Evolutionary conservation across 2,113 vertebrate species (phyloP).

Genomic region (Gambusia holbrooki): DNA sequence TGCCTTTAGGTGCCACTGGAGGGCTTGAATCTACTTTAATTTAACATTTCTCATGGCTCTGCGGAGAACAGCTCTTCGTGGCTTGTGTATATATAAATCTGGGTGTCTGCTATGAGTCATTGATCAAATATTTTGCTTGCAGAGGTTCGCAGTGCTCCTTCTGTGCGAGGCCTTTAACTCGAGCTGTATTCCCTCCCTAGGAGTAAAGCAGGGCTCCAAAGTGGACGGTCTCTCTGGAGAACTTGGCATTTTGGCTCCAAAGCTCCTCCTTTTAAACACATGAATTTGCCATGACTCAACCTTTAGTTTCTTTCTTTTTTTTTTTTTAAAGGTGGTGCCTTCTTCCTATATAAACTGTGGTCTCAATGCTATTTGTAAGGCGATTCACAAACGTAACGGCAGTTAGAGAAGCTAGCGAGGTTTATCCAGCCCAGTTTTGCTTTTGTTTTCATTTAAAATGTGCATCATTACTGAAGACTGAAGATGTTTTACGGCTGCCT

Average conservation of each 20-base stretch:
- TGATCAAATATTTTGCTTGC: slow-evolving; percentile 82
- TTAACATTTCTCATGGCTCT: slow-evolving; percentile 46
- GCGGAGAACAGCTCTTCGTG: slow-evolving; percentile 20
- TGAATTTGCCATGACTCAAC: slow-evolving; percentile 65
- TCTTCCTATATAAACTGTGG: slow-evolving; percentile 49
- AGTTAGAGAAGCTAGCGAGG: background rate
- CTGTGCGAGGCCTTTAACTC: slow-evolving; percentile 50
- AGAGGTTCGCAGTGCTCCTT: slow-evolving; percentile 58
- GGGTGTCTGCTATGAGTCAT: slow-evolving; percentile 76
- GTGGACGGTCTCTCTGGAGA: slow-evolving; percentile 44
- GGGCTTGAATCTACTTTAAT: slow-evolving; percentile 36
- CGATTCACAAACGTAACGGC: slow-evolving; percentile 10
- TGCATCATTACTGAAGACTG: background rate
- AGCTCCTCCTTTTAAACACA: slow-evolving; percentile 45
- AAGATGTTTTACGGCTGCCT: too few relatives aligned
- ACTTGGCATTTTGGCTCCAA: slow-evolving; percentile 52
- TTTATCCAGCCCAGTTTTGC: background rate
- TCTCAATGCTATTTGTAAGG: slow-evolving; percentile 23
- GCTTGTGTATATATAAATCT: slow-evolving; percentile 4
- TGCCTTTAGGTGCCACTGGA: slow-evolving; percentile 27
- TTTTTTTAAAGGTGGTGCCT: slow-evolving; percentile 47
- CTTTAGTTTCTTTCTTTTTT: slow-evolving; percentile 31
- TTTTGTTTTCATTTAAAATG: background rate
- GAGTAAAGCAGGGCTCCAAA: slow-evolving; percentile 48
- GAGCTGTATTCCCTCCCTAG: slow-evolving; percentile 41